Percentiles rank a stretch among this genome's conserved stretches.
Conservation (phyloP, 1,140 invertebrate species). For the Xylocopa sonorina region DNA sequence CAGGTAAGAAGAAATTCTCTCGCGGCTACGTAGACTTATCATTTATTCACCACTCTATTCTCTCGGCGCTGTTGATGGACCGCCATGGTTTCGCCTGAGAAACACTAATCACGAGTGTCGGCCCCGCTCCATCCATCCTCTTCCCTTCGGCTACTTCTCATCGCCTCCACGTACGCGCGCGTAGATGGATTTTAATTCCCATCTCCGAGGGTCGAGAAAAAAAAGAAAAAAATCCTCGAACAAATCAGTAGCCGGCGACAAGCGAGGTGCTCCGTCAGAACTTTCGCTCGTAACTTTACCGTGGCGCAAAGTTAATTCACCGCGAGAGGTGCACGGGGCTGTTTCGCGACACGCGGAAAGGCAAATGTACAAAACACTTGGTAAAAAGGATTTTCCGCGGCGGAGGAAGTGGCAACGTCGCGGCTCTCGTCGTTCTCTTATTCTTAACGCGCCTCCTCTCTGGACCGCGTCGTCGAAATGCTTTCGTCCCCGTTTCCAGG, state of each 20-base stretch:
- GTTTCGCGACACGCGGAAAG: no score
- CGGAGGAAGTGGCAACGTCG: slow-evolving; percentile 39
- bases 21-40: slow-evolving; percentile 46
- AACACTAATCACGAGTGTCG: slow-evolving; percentile 49
- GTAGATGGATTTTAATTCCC: no score
- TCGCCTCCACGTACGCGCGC: no score
- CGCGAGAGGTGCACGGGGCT: no score
- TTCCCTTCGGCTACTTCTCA: neutral
- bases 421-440: neutral
- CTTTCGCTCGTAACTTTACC: no score
- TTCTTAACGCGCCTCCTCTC: neutral
- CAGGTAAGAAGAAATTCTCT: slow-evolving; percentile 40
- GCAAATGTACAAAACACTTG: no score
- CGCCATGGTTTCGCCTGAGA: slow-evolving; percentile 41
- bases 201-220: no score
- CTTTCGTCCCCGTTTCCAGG: neutral
- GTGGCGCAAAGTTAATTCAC: no score
- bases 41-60: slow-evolving; percentile 54
- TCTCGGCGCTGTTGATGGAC: slow-evolving; percentile 47
- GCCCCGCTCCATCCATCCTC: no score
- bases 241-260: no score
- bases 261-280: no score
- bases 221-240: no score
- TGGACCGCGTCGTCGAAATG: neutral
- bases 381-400: slow-evolving; percentile 58